Conservation (phyloP, 2,888 invertebrate species). For the Cordilura impudica region DNA sequence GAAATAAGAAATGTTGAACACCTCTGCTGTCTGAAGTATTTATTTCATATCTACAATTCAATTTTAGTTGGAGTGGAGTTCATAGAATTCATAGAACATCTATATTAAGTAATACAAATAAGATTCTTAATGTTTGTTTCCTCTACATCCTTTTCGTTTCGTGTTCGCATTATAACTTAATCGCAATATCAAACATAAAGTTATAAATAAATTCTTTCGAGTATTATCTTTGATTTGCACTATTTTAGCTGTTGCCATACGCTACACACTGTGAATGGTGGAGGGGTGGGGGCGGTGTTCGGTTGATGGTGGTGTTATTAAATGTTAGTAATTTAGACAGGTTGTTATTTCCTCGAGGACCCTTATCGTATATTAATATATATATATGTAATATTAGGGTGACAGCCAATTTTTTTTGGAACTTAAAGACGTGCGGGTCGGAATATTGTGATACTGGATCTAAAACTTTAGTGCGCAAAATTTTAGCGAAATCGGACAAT, state of each 20-base stretch:
- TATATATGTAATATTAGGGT: too few relatives aligned
- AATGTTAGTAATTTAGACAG: constrained; percentile 41
- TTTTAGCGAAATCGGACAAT: too few relatives aligned
- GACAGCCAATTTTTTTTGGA: too few relatives aligned
- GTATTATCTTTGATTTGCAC: constrained; percentile 52
- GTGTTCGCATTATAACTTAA: constrained; percentile 17
- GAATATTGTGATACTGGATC: too few relatives aligned
- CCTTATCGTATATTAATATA: not conserved
- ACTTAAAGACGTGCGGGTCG: too few relatives aligned
- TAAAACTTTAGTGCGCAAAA: too few relatives aligned
- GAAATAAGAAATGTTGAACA: too few relatives aligned
- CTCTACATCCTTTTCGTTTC: not conserved
- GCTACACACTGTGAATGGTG: not conserved
- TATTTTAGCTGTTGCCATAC: not conserved
- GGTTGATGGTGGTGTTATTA: constrained; percentile 1
- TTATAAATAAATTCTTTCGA: constrained; percentile 52
- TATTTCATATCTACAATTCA: constrained; percentile 37
- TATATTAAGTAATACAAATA: not conserved
- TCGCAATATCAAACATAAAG: constrained; percentile 33
- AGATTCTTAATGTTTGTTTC: not conserved
- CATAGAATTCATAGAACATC: not conserved
- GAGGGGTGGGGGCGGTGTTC: not conserved
- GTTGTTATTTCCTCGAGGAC: constrained; percentile 10
- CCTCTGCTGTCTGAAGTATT: constrained; percentile 23
- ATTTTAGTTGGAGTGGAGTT: not conserved